Base-by-base conservation (phyloP, 2,888 invertebrate species). In the Liposcelis brunnea region DNA sequence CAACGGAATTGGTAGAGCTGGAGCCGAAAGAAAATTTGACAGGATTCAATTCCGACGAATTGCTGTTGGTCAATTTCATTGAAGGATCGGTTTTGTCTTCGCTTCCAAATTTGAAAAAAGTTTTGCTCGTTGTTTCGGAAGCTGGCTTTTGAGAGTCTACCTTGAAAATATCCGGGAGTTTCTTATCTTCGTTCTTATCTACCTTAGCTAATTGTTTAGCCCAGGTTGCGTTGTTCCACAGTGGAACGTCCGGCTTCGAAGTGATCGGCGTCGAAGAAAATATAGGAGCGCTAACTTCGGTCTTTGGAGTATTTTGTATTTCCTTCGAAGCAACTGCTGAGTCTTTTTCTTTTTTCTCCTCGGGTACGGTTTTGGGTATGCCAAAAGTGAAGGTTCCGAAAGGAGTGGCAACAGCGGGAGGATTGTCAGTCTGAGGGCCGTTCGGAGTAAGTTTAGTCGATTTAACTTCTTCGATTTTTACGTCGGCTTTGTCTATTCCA, bases 401-500 rank as follows among this genome's bases (percentile, higher is more conserved):
- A 31, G 47, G 8, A 7, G 43, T 37, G 11, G 34, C 46, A 33
- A 48, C 32, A 12, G 34, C 10, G n/a, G 47, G 14, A 32, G 15
- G 38, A 26, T 16, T 12, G 10, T 38, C 21, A 34, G 12, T 42
- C 31, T 43, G 14, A 3, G 49, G 11, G 32, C 34, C 37, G 35
- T 38, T 37, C 21, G 42, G 12, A 10, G 31, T 37, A 12, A 43
- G 15, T n/a, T 45, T 21, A 15, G 8, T 45, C 45, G 31, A 8
- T 42, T 43, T 11, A 43, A 46, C 18, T 48, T 38, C 21, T 49
- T 50, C 4, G 21, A 48, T 40, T 50, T 57, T 45, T 2, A 48
- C 50, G 2, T 57, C 58, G 10, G 59, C 55, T 51, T 66, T 66
- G 48, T 67, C 65, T 36, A 71, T 61, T 3, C 70, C 71, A 55